Base-by-base conservation (phyloP, 2,888 invertebrate genomes). In the Tineola bisselliella region DNA sequence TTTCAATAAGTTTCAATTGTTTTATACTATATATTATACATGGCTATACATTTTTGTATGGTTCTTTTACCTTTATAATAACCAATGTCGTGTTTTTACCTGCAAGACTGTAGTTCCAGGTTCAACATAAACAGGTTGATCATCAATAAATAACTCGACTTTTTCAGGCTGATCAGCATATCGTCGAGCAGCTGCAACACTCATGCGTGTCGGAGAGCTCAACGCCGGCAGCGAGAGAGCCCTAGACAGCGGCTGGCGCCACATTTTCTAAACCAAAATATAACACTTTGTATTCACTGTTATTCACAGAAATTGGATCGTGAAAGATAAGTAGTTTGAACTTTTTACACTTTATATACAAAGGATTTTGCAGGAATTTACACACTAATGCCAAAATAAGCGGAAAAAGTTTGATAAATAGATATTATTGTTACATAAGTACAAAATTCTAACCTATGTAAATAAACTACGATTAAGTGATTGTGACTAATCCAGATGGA, bases 21-120 rank as follows among this genome's bases (percentile, higher is more conserved):
- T n/a, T n/a, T n/a, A n/a, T n/a, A n/a, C n/a, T n/a, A n/a, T n/a
- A n/a, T n/a, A n/a, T n/a, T n/a, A n/a, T n/a, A n/a, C n/a, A n/a
- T n/a, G n/a, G n/a, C n/a, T n/a, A n/a, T n/a, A n/a, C n/a, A n/a
- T n/a, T n/a, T n/a, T n/a, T n/a, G n/a, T n/a, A n/a, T n/a, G n/a
- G n/a, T n/a, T n/a, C n/a, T n/a, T n/a, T n/a, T n/a, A n/a, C n/a
- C n/a, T n/a, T n/a, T n/a, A n/a, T n/a, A n/a, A n/a, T n/a, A n/a
- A n/a, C n/a, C n/a, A n/a, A n/a, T n/a, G 25, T 25, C 2, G 6
- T 25, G 25, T 4, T 25, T 64, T 72, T 79, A 96, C 97, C 91
- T 97, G 97, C 63, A 99, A 87, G 19, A 99, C 96, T 54, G 99
- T 99, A 31, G 98, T 98, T 61, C 99, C 99, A 25, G 99, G 98